phyloP scores from a whole-genome alignment of 2,888 invertebrate species.

The Lymantria monacha region DNA sequence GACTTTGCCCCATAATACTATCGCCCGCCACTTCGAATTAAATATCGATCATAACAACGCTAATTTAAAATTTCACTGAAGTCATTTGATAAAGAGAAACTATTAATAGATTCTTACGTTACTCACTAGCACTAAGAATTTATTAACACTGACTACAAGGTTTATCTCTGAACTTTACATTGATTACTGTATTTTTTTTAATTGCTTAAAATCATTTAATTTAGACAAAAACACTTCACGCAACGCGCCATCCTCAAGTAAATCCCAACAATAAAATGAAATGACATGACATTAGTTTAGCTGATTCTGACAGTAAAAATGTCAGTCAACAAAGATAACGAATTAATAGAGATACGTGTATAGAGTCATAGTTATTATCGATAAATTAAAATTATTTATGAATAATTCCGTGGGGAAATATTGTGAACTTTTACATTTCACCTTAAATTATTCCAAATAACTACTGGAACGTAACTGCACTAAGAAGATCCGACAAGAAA shows the following conservation, averaged over 20 bases:
- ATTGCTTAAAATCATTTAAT: too few species aligned
- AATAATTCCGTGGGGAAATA: too few species aligned
- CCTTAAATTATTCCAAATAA: too few species aligned
- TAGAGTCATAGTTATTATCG: neutral
- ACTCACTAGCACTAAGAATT: conserved; percentile 38
- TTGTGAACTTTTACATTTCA: too few species aligned
- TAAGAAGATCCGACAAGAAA: too few species aligned
- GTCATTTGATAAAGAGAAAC: conserved; percentile 45
- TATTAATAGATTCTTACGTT: conserved; percentile 58
- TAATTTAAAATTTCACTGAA: conserved; percentile 47
- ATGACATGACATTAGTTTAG: conserved; percentile 14
- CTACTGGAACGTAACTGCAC: too few species aligned
- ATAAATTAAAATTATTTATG: too few species aligned
- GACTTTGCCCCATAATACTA: conserved; percentile 71
- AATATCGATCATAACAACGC: conserved; percentile 53
- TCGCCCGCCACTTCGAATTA: conserved; percentile 57
- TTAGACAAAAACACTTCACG: conserved; percentile 20
- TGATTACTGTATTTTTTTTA: too few species aligned
- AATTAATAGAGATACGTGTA: too few species aligned
- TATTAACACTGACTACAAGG: conserved; percentile 28
- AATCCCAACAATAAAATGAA: conserved; percentile 32
- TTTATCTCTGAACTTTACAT: neutral
- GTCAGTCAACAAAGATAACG: neutral
- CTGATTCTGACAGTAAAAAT: neutral
- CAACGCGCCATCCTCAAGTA: conserved; percentile 34